Evolutionary conservation across 1,140 invertebrate species (phyloP).

Genomic region (Drosophila sp.): DNA sequence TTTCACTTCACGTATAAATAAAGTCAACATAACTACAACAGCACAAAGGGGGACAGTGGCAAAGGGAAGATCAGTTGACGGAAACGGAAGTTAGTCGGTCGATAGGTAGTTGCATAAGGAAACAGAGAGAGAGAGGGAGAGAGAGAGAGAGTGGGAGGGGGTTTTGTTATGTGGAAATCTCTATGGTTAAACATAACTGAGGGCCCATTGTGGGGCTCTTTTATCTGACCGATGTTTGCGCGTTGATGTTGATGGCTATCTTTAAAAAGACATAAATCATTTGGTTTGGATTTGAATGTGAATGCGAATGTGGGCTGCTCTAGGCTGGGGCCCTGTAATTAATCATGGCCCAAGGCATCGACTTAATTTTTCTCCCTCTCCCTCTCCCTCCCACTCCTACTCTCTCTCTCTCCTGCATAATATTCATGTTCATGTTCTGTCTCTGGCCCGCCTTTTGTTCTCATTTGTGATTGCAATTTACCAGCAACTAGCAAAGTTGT

Average conservation of each 20-base stretch:
- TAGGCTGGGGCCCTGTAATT: conserved; percentile 56
- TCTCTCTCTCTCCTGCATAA: conserved; percentile 39
- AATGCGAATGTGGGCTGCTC: conserved; percentile 15
- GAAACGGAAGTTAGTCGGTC: conserved; percentile 58
- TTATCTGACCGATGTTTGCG: conserved; percentile 68
- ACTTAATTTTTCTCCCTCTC: conserved; percentile 64
- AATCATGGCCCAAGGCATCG: conserved; percentile 69
- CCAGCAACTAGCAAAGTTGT: conserved; percentile 34
- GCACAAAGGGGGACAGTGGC: neutral
- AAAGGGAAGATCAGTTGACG: conserved; percentile 33
- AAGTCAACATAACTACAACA: conserved; percentile 47
- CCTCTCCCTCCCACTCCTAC: conserved; percentile 21
- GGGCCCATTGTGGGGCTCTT: conserved; percentile 58
- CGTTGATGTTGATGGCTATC: conserved; percentile 79
- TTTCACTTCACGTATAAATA: conserved; percentile 52
- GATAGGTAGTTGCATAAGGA: conserved; percentile 11
- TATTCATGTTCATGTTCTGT: conserved; percentile 24
- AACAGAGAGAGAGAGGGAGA: neutral
- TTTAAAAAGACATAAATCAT: conserved; percentile 80
- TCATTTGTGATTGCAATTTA: conserved; percentile 36
- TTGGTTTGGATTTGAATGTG: conserved; percentile 18
- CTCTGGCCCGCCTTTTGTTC: neutral
- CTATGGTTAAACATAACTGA: conserved; percentile 3
- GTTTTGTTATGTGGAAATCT: conserved; percentile 9
- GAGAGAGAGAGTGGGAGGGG: conserved; percentile 9